Evolutionary conservation across 2,113 vertebrate species (phyloP).

Genomic region (Mandrillus leucophaeus): DNA sequence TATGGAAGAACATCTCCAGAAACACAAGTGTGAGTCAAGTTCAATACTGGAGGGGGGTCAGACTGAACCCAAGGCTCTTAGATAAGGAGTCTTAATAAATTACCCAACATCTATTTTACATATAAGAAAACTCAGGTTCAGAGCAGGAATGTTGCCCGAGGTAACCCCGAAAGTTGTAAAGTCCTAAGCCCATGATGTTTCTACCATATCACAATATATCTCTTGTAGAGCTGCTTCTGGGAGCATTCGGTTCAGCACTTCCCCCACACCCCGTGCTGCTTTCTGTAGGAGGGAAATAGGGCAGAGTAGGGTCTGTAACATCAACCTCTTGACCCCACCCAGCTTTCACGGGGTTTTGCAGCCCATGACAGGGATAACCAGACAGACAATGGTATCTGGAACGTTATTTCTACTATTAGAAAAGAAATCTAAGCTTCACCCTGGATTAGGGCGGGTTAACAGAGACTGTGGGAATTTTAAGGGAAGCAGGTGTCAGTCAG

Average conservation of each 20-base stretch:
- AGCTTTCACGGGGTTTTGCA: not conserved
- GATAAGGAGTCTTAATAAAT: not conserved
- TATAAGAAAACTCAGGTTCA: not conserved
- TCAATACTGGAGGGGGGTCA: not conserved
- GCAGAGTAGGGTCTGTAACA: not conserved
- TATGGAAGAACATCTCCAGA: not conserved
- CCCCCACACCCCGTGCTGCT: rapidly evolving
- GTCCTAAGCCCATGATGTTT: not conserved
- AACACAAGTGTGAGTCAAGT: not conserved
- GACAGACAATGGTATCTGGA: not conserved
- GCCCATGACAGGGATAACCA: too few species aligned
- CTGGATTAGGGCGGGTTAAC: not conserved
- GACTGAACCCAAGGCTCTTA: not conserved
- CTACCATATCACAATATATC: not conserved
- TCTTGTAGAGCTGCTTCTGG: not conserved
- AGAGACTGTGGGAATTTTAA: not conserved
- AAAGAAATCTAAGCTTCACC: not conserved
- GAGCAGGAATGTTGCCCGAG: not conserved
- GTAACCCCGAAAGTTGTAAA: not conserved
- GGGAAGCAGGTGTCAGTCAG: not conserved
- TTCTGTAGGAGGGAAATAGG: not conserved
- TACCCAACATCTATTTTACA: not conserved
- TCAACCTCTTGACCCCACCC: not conserved
- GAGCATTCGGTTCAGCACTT: not conserved
- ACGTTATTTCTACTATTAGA: not conserved